Evolutionary conservation across 2,888 invertebrate species (phyloP).

Genomic region (Morpho deidamia): DNA sequence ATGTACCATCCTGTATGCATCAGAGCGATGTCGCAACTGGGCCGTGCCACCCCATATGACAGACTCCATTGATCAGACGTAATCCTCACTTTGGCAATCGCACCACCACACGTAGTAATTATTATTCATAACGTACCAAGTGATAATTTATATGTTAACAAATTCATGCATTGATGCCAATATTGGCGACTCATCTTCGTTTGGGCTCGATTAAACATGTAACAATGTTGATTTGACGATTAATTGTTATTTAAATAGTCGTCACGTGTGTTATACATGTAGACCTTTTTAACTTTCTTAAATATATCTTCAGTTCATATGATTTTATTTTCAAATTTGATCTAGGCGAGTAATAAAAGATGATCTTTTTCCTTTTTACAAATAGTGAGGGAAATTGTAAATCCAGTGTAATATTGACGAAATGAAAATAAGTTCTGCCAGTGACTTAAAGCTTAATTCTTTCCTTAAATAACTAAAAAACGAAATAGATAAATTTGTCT

Average conservation of each 20-base stretch:
- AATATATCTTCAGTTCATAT: too few species aligned
- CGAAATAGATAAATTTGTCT: too few species aligned
- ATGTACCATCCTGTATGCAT: too few species aligned
- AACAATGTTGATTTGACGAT: conserved; percentile 9
- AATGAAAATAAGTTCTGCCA: too few species aligned
- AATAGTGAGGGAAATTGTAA: too few species aligned
- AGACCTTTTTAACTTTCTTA: neutral
- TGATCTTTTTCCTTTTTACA: too few species aligned
- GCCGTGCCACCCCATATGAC: neutral
- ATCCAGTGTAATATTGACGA: too few species aligned
- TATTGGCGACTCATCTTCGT: conserved; percentile 7
- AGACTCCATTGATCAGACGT: conserved; percentile 29
- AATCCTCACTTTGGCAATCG: conserved; percentile 55
- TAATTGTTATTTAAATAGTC: conserved; percentile 10
- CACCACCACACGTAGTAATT: conserved; percentile 11
- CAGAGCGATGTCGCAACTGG: too few species aligned
- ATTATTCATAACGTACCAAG: conserved; percentile 4
- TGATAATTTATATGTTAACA: conserved; percentile 10
- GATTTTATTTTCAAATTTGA: too few species aligned
- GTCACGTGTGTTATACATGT: neutral
- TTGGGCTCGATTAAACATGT: conserved; percentile 6
- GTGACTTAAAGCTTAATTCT: too few species aligned
- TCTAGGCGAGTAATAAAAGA: too few species aligned
- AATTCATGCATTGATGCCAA: conserved; percentile 10
- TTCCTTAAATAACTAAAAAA: too few species aligned